phyloP scores from a whole-genome alignment of 2,888 invertebrate genomes.

The Abscondita cerata region DNA sequence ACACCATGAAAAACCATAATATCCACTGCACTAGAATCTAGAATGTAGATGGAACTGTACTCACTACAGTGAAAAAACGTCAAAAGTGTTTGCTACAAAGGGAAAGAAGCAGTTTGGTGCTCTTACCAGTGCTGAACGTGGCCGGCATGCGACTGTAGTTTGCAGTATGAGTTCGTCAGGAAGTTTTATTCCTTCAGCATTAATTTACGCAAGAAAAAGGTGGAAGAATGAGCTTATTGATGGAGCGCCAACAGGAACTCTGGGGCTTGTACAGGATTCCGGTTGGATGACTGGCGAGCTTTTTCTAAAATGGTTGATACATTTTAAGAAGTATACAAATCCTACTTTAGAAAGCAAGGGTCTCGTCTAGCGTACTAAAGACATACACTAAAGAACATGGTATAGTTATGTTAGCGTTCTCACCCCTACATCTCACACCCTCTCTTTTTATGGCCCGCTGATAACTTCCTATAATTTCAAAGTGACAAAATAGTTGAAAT shows the following conservation, averaged over 20 bases:
- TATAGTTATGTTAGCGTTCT: slow-evolving; percentile 36
- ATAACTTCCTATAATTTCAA: slow-evolving; percentile 10
- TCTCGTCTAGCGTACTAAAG: slow-evolving; percentile 39
- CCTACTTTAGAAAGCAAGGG: slow-evolving; percentile 21
- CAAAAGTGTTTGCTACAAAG: too few species aligned
- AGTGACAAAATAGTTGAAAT: slow-evolving; percentile 8
- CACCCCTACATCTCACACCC: slow-evolving; percentile 3
- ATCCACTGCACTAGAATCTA: slow-evolving; percentile 40
- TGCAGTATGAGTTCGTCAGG: too few species aligned
- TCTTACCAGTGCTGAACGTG: too few species aligned
- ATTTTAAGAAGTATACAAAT: too few species aligned
- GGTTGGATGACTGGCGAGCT: slow-evolving; percentile 6
- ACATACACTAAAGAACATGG: slow-evolving; percentile 49
- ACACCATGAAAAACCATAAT: background rate
- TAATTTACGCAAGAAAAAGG: slow-evolving; percentile 50
- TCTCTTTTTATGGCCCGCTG: slow-evolving; percentile 13
- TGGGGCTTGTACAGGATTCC: slow-evolving; percentile 1
- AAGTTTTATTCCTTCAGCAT: slow-evolving; percentile 46
- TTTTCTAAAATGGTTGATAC: slow-evolving; percentile 42
- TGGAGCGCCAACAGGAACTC: slow-evolving; percentile 47
- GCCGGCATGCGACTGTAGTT: too few species aligned
- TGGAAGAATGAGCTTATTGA: slow-evolving; percentile 42
- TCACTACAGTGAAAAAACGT: slow-evolving; percentile 54
- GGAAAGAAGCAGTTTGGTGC: too few species aligned
- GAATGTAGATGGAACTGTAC: slow-evolving; percentile 50